A percentile compares a stretch with the other conserved stretches of the same genome.
Evolutionary conservation across 2,797 vertebrate species (phyloP).

Genomic region (Oophaga sylvatica): DNA sequence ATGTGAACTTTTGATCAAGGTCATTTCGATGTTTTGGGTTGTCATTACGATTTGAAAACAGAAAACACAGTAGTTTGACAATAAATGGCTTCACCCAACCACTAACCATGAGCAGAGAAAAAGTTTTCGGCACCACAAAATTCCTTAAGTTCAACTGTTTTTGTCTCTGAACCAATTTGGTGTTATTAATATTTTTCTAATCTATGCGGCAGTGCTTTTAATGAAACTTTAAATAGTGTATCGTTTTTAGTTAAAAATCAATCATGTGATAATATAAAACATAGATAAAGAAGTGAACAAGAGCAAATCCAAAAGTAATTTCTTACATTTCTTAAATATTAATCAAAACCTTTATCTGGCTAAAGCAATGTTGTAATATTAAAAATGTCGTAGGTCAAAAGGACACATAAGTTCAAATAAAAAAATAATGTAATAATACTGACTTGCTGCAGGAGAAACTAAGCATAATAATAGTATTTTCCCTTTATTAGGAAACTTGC

Average conservation of each 20-base stretch:
- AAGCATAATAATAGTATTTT: not conserved
- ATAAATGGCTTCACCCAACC: no score
- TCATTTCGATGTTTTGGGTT: no score
- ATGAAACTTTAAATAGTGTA: not conserved
- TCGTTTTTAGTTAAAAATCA: not conserved
- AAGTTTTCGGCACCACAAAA: no score
- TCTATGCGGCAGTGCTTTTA: not conserved
- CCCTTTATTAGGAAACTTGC: not conserved
- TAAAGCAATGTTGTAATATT: not conserved
- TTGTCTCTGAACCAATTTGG: no score
- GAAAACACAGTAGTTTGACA: no score
- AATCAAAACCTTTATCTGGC: not conserved
- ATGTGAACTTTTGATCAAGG: no score
- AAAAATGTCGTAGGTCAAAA: not conserved
- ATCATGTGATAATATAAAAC: not conserved
- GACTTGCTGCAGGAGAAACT: slow-evolving; percentile 8
- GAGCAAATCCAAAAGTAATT: not conserved
- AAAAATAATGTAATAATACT: slow-evolving; percentile 22
- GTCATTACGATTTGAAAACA: no score
- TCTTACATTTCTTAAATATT: not conserved
- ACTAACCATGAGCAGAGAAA: no score
- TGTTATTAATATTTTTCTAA: no score
- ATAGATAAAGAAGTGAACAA: not conserved
- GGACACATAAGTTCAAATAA: not conserved
- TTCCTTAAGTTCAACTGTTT: no score